phyloP scores from a whole-genome alignment of 2,113 vertebrate species.

The Apus apus region DNA sequence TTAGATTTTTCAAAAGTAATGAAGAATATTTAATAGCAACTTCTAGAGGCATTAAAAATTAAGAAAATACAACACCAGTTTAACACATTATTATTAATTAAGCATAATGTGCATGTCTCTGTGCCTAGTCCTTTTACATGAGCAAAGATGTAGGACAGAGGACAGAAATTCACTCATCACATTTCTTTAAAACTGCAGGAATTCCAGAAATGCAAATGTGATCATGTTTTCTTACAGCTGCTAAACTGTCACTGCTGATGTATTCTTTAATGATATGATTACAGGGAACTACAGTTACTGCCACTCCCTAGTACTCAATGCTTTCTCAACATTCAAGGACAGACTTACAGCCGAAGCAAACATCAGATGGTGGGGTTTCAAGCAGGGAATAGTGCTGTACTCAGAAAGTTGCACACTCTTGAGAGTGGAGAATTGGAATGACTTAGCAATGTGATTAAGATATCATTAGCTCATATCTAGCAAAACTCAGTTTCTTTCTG shows the following conservation, averaged over 20 bases:
- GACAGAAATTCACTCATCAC: neutral
- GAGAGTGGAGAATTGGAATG: neutral
- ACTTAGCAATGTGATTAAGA: neutral
- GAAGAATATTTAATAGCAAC: neutral
- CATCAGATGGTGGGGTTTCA: neutral
- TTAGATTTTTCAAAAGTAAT: neutral
- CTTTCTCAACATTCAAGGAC: neutral
- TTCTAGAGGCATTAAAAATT: neutral
- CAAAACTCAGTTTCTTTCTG: neutral
- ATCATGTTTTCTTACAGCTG: neutral
- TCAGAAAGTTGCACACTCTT: neutral
- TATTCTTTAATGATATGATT: neutral
- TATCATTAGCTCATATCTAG: neutral
- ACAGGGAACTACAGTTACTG: neutral
- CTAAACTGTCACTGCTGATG: neutral
- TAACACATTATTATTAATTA: neutral
- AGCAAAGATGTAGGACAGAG: neutral
- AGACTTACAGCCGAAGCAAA: neutral
- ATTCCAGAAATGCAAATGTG: neutral
- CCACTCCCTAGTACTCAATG: neutral
- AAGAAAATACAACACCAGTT: neutral
- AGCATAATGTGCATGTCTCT: neutral
- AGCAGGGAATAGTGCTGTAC: neutral
- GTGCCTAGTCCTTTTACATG: neutral
- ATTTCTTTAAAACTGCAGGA: neutral